phyloP scores from a whole-genome alignment of 2,888 invertebrate genomes.

The Nomada ruficornis region DNA sequence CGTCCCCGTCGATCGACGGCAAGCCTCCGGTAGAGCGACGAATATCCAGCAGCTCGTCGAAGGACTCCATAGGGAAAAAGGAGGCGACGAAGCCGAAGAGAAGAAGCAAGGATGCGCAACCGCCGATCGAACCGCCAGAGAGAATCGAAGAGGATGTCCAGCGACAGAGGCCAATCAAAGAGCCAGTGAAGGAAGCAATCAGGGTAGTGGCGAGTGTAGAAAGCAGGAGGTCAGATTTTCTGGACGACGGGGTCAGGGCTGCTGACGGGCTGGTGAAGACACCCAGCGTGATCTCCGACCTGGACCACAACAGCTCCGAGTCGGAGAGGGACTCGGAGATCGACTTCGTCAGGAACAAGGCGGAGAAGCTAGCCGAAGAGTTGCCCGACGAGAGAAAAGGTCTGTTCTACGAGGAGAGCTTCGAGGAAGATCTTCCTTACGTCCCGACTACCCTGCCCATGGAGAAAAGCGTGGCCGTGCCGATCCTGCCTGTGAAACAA shows the following conservation, averaged over 20 bases:
- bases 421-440: conserved; percentile 93
- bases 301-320: conserved; percentile 86
- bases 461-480: conserved; percentile 92
- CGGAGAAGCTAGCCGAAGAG: conserved; percentile 87
- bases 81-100: conserved; percentile 78
- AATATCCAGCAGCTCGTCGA: conserved; percentile 71
- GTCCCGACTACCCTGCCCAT: conserved; percentile 95
- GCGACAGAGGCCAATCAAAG: conserved; percentile 37
- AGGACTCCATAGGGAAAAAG: conserved; percentile 72
- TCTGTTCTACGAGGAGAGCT: conserved; percentile 92
- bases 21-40: conserved; percentile 52
- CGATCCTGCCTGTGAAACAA: conserved; percentile 92
- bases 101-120: conserved; percentile 74
- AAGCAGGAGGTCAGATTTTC: conserved; percentile 78
- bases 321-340: conserved; percentile 90
- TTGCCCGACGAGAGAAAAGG: conserved; percentile 89
- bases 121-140: conserved; percentile 48
- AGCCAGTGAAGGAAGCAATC: not conserved
- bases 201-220: conserved; percentile 47
- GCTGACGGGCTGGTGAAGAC: conserved; percentile 72
- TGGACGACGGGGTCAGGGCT: conserved; percentile 47
- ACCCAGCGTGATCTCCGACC: conserved; percentile 77
- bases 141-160: conserved; percentile 33
- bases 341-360: conserved; percentile 84
- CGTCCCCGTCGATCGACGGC: conserved; percentile 24